A percentile compares a stretch with the other conserved stretches of the same genome.
These are phyloP conservation scores for Glareola pratincola DNA, from an alignment of 2,113 vertebrate species.

Conservation along the genomic window DNA sequence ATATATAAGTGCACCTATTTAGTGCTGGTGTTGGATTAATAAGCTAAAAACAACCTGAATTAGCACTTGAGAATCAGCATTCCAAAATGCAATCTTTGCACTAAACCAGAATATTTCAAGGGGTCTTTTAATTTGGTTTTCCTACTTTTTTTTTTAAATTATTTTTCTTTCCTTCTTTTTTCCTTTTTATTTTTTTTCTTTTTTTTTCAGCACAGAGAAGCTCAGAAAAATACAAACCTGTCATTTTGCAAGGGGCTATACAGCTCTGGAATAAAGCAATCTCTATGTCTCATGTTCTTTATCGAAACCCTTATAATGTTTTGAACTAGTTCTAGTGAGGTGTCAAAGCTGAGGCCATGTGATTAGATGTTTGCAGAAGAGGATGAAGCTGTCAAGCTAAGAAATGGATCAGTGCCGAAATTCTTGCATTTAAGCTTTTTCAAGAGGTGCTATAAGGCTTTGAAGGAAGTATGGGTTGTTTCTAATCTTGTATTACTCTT, in stretches of 20 bases:
- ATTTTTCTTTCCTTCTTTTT: background rate
- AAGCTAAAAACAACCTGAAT: background rate
- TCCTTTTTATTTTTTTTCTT: background rate
- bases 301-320: background rate
- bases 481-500: background rate
- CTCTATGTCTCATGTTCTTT: background rate
- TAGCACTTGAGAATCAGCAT: background rate
- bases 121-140: too few relatives aligned
- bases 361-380: background rate
- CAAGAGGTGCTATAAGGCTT: background rate
- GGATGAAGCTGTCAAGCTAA: background rate
- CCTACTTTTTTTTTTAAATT: background rate
- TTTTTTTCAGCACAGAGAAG: background rate
- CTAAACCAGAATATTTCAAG: background rate
- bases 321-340: background rate
- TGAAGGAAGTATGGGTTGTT: background rate
- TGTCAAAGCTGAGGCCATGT: background rate
- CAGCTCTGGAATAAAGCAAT: background rate
- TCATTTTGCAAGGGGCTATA: background rate
- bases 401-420: background rate
- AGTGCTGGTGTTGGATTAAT: background rate
- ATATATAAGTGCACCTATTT: background rate
- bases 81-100: background rate
- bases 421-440: background rate
- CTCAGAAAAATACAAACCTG: background rate